Evolutionary conservation across 2,113 vertebrate species (phyloP).

Genomic region (Protobothrops mucrosquamatus): DNA sequence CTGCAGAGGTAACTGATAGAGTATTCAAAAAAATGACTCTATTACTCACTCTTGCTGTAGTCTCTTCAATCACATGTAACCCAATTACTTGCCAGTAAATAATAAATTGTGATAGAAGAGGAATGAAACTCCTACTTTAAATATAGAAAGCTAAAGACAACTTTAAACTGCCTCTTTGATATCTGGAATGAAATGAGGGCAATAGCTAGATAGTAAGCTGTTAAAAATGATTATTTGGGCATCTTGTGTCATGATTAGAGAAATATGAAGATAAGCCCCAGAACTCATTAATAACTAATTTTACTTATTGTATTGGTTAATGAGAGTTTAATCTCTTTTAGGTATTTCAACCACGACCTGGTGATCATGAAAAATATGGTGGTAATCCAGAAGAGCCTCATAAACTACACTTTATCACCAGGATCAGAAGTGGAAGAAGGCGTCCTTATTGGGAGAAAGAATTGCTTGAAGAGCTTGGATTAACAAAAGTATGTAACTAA

Average conservation of each 20-base stretch:
- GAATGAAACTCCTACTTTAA: background rate
- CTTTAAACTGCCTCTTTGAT: background rate
- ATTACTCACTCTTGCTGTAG: background rate
- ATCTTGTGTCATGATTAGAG: background rate
- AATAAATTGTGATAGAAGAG: background rate
- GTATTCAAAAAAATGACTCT: background rate
- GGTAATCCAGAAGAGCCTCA: constrained; percentile 91
- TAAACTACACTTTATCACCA: constrained; percentile 87
- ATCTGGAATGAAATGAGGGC: background rate
- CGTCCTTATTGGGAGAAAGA: constrained; percentile 96
- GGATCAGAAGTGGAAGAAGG: constrained; percentile 78
- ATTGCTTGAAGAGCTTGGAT: constrained; percentile 77
- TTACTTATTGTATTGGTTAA: background rate
- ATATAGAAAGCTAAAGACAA: background rate
- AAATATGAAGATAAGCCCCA: background rate
- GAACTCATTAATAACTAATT: background rate
- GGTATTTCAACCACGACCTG: constrained; percentile 81
- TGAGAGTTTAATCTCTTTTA: constrained; percentile 53
- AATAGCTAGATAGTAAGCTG: background rate
- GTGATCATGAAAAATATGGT: constrained; percentile 89
- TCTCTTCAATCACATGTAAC: background rate
- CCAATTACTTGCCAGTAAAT: background rate
- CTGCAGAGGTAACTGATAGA: background rate
- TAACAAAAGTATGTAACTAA: constrained; percentile 79
- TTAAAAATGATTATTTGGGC: background rate